Evolutionary conservation across 2,888 invertebrate genomes (phyloP), one percentile per base, ranked within the genome.

Genomic region (Ceramica pisi): DNA sequence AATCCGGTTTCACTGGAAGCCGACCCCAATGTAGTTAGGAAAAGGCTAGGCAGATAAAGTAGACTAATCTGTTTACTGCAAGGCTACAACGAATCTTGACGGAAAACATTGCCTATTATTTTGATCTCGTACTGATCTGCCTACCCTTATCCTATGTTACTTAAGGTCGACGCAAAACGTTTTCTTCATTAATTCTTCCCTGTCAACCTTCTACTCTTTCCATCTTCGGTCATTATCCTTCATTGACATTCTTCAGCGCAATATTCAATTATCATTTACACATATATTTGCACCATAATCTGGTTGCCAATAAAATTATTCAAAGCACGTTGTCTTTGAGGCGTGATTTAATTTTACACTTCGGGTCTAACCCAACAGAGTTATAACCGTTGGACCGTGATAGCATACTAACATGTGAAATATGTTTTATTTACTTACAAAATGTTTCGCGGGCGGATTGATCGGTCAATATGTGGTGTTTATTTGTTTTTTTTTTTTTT

Each of bases 281-380:
- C 85, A 84, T 81, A 84, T 81, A 84, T 86, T 81, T 81, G 77
- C 48, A 64, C 77, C 53, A 75, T 82, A 80, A 84, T 80, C 77
- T 75, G 35, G 61, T 75, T 71, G 68, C 70, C 67, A 67, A 71
- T 75, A 71, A 51, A 76, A 71, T 79, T 86, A 85, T 85, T 85
- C 85, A 12, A 38, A 50, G 66, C 85, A 85, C 86, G 82, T 14
- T 46, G 82, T 75, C 86, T 85, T 86, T 84, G 85, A 84, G 75
- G 75, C 86, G 75, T 83, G 78, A 85, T 85, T 82, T 82, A 85
- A 85, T 86, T 85, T 82, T 64, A 71, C 75, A 79, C 63, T 86
- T 75, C 60, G 78, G 78, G 69, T 65, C 63, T 59, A 67, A 70
- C 77, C 41, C 71, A 57, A 76, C 78, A 46, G 69, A 85, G 79